Base-by-base conservation (phyloP, 1,140 invertebrate species). In the Anastrepha ludens region DNA sequence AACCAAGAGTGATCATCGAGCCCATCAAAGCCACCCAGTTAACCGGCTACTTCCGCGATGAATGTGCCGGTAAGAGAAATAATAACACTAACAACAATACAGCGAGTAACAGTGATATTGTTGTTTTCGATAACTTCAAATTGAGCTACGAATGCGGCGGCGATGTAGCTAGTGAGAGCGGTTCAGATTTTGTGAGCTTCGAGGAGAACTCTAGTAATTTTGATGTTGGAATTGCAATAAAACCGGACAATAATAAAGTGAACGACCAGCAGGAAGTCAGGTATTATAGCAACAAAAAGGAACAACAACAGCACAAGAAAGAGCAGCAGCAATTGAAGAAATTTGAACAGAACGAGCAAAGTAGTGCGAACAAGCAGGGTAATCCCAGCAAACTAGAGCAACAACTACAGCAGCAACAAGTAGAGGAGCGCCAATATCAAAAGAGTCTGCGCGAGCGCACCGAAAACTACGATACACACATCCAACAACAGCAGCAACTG, bases 391-490 rank as follows among this genome's bases (percentile, higher is more conserved):
- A 29, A 29, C 29, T 29, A 29, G 29, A 50, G 39, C 60, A 74
- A 58, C 78, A 85, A 29, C 29, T 29, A 29, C 0, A 50, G 39
- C 60, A 74, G 39, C 78, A 85, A 41, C 55, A 81, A 50, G 1
- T 13, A 0, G n/a, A 50, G 1, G n/a, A 50, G 74, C 74, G 44
- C 3, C 74, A 81, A 9, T 47, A 81, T 11, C 74, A 81, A 17
- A 50, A 55, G 6, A 8, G 17, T 55, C 6, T 81, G 47, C 44
- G 74, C 44, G 74, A 81, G 17, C 74, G 74, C 74, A 55, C 74
- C 47, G 74, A 81, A 81, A 81, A 81, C n/a, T 81, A 81, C n/a
- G 74, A 81, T 20, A 81, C 74, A 20, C 74, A 81, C 47, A 81
- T 81, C 17, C 44, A 55, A 55, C 74, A 81, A 5, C 74, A 81